Evolutionary conservation across 1,140 invertebrate genomes (phyloP), one percentile per base, ranked within the genome.

Genomic region (Pseudomyrmex sp.): DNA sequence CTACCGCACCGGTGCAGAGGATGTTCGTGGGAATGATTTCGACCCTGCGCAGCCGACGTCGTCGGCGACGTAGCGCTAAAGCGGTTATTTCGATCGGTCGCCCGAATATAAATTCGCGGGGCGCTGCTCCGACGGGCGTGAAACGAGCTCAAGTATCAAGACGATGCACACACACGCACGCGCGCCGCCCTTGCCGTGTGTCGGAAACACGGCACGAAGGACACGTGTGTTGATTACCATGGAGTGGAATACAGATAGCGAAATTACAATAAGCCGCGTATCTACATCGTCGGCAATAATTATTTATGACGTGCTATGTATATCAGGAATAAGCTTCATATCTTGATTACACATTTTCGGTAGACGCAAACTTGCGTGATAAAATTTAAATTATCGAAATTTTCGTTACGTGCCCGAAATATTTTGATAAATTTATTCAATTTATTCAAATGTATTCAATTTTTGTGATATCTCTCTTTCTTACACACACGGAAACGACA

Each of bases 11-110:
- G 50, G 20, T 77, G 87, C 85, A 84, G 88, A 90, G 84, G 89
- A 91, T 86, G 88, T 80, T 90, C 80, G 89, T 90, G 88, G 84
- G 85, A 91, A 91, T 88, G 82, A 91, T 90, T 88, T 85, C 85
- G 69, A 66, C 84, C 74, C 70, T 65, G 68, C 74, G 75, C 85
- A 89, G 85, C 86, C 86, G 88, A 50, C 74, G 66, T 69, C 73
- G 79, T 65, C 62, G 66, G 58, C 26, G 46, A 72, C 5, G 63
- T 35, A 35, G 54, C 65, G 77, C 23, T 61, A 56, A 68, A 79
- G 69, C 84, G 75, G 84, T 88, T 88, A 88, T 88, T 88, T 88
- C 82, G 86, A 88, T 88, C 85, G 85, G 77, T 65, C 77, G 83
- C 72, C 66, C 84, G 85, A 35, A 35, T 85, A 83, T 88, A 88